These are phyloP conservation scores for Stegodyphus dumicola DNA, from an alignment of 1,140 invertebrate genomes.

Conservation along the genomic window DNA sequence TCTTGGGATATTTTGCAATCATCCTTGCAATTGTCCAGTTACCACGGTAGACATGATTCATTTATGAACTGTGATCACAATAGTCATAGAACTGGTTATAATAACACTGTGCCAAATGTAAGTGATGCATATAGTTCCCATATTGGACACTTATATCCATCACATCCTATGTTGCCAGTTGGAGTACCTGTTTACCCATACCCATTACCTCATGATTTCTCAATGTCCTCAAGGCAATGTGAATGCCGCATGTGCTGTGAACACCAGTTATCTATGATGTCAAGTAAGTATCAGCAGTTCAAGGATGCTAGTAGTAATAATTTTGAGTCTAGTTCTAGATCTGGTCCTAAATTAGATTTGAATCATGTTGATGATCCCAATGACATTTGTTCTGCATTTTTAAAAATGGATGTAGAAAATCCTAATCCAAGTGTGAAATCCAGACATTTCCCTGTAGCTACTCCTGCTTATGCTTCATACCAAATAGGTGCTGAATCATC, in stretches of 20 bases:
- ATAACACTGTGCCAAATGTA: conserved; percentile 48
- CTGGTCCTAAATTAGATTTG: neutral
- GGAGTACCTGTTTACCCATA: conserved; percentile 15
- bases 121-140: conserved; percentile 42
- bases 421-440: conserved; percentile 26
- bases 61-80: conserved; percentile 21
- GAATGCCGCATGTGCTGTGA: conserved; percentile 41
- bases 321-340: conserved; percentile 19
- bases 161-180: conserved; percentile 43
- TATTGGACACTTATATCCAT: conserved; percentile 37
- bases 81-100: conserved; percentile 39
- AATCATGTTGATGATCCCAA: conserved; percentile 22
- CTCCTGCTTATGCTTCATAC: conserved; percentile 8
- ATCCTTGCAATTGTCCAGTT: neutral
- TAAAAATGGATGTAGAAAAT: conserved; percentile 41
- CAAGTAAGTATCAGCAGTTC: conserved; percentile 14
- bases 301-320: conserved; percentile 9
- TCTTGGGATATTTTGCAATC: conserved; percentile 40
- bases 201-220: conserved; percentile 35
- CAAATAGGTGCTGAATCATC: neutral
- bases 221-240: conserved; percentile 38
- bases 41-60: conserved; percentile 17
- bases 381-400: conserved; percentile 44
- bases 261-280: conserved; percentile 18
- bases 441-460: conserved; percentile 29